phyloP scores from a whole-genome alignment of 2,797 vertebrate species.

The Siniperca obscura region DNA sequence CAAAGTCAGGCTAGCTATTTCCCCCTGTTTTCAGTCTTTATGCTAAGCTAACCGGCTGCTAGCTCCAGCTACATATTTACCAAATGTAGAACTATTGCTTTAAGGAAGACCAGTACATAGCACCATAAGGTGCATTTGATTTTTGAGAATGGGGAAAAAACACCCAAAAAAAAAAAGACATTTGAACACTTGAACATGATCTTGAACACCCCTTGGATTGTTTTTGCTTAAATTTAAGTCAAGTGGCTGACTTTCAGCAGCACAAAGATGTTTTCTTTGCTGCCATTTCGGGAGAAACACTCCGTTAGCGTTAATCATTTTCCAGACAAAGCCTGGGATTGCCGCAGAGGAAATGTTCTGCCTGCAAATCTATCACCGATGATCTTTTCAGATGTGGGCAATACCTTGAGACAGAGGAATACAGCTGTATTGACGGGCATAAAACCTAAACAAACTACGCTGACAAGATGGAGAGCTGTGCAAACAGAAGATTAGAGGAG shows the following conservation, averaged over 20 bases:
- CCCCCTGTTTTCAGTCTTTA: not conserved
- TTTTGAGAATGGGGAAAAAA: not conserved
- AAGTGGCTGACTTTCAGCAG: slow-evolving; percentile 33
- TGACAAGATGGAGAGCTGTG: slow-evolving; percentile 85
- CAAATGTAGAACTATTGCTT: not conserved
- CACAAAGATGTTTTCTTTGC: slow-evolving; percentile 50
- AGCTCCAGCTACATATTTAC: not conserved
- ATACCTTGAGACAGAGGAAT: slow-evolving; percentile 66
- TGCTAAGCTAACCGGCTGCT: not conserved
- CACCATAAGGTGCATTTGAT: not conserved
- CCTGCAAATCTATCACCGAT: slow-evolving; percentile 78
- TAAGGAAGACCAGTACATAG: not conserved
- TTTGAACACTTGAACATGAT: not conserved
- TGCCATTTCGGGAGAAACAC: slow-evolving; percentile 42
- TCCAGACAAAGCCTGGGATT: slow-evolving; percentile 63
- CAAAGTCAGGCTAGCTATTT: too few species aligned
- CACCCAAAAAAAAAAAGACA: not conserved
- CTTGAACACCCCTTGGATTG: slow-evolving; percentile 2
- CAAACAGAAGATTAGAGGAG: slow-evolving; percentile 86
- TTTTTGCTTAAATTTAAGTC: slow-evolving; percentile 46
- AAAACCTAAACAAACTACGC: slow-evolving; percentile 84
- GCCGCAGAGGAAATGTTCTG: slow-evolving; percentile 60
- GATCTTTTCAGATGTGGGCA: slow-evolving; percentile 74
- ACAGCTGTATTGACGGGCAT: slow-evolving; percentile 74
- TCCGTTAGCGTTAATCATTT: slow-evolving; percentile 70